Evolutionary conservation across 2,888 invertebrate species (phyloP).

Genomic region (Drosophila ezoana): DNA sequence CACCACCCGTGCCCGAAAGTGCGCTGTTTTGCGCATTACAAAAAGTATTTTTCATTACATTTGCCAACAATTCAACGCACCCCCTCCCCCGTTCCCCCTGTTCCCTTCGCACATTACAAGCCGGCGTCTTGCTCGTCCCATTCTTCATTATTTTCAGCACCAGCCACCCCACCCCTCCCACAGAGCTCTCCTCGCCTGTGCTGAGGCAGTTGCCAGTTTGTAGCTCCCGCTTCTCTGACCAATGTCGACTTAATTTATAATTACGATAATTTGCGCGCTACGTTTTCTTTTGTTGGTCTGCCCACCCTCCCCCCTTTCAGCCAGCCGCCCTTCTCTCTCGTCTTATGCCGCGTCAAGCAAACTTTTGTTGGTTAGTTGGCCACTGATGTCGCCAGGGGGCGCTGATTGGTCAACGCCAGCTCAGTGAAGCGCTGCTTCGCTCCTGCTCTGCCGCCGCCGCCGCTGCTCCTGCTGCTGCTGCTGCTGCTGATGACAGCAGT

Average conservation of each 20-base stretch:
- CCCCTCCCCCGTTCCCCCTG: not conserved
- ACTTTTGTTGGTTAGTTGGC: constrained; percentile 68
- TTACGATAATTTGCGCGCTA: constrained; percentile 80
- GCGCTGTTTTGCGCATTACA: constrained; percentile 51
- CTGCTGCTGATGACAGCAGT: constrained; percentile 41
- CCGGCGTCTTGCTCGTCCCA: not conserved
- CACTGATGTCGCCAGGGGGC: constrained; percentile 49
- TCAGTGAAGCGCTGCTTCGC: constrained; percentile 21
- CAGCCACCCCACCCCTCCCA: not conserved
- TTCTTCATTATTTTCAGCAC: constrained; percentile 1
- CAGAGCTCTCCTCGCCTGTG: not conserved
- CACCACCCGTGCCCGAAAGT: not conserved
- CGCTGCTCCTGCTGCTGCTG: not conserved
- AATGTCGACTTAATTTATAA: constrained; percentile 80
- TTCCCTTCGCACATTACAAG: not conserved
- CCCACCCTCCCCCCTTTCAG: constrained; percentile 13
- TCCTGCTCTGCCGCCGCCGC: constrained; percentile 10
- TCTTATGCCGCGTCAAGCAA: constrained; percentile 8
- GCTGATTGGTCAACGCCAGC: constrained; percentile 55
- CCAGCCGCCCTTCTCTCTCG: not conserved
- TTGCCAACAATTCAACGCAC: constrained; percentile 69
- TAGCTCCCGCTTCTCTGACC: constrained; percentile 45
- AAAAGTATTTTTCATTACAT: constrained; percentile 77
- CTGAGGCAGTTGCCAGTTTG: constrained; percentile 36
- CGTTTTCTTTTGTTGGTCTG: constrained; percentile 76